phyloP scores from a whole-genome alignment of 2,888 invertebrate genomes.

The Sminthurides aquaticus region DNA sequence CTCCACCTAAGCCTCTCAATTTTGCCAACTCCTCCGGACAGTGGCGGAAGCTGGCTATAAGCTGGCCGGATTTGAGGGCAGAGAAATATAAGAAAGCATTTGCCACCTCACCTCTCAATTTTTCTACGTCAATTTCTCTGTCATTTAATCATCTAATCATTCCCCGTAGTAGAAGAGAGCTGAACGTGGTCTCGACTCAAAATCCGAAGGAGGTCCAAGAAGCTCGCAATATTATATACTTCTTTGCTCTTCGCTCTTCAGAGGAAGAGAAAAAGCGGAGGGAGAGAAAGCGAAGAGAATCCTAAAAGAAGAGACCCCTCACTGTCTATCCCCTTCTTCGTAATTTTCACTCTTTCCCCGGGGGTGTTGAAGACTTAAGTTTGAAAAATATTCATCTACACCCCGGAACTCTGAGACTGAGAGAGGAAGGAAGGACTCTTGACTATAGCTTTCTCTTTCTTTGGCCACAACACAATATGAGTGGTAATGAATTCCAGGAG shows the following conservation, averaged over 20 bases:
- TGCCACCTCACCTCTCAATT: background rate
- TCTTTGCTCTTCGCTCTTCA: background rate
- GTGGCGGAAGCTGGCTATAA: too few species aligned
- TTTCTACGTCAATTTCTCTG: background rate
- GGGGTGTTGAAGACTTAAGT: background rate
- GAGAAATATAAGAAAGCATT: too few species aligned
- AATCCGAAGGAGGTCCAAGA: background rate
- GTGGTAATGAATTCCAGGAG: slow-evolving; percentile 15
- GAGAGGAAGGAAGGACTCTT: too few species aligned
- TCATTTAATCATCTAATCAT: background rate
- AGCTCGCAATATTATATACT: background rate
- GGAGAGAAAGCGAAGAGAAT: too few species aligned
- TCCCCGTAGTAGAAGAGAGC: background rate
- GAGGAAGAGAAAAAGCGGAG: too few species aligned
- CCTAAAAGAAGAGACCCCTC: too few species aligned
- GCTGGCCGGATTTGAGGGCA: too few species aligned
- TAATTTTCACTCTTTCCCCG: too few species aligned
- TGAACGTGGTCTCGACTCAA: background rate
- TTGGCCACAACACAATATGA: background rate
- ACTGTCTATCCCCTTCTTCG: too few species aligned
- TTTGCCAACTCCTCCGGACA: too few species aligned
- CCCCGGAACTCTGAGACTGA: background rate
- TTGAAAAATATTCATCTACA: background rate
- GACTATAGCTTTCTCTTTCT: too few species aligned
- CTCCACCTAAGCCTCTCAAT: background rate